Conservation (phyloP, 1,140 invertebrate species). For the Drosophila mojavensis region DNA sequence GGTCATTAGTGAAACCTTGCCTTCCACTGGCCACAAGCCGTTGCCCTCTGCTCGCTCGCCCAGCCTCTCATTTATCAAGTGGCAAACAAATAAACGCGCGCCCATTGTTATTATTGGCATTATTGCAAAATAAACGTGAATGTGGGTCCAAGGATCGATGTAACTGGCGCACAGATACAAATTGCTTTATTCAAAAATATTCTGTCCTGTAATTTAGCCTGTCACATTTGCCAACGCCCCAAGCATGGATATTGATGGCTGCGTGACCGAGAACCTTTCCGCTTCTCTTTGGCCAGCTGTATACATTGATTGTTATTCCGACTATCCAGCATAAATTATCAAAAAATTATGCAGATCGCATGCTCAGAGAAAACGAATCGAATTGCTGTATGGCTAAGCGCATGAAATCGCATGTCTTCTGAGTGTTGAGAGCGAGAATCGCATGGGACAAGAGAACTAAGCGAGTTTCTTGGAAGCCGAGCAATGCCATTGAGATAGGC, state of each 20-base stretch:
- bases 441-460: too few relatives aligned
- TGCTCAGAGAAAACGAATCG: neutral
- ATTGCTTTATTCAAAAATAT: conserved; percentile 74
- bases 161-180: conserved; percentile 48
- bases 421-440: too few relatives aligned
- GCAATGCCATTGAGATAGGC: too few relatives aligned
- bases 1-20: neutral
- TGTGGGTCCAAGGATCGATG: neutral
- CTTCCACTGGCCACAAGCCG: neutral
- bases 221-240: conserved; percentile 50
- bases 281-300: conserved; percentile 8
- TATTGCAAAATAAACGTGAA: conserved; percentile 62
- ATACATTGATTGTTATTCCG: conserved; percentile 41
- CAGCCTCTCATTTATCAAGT: conserved; percentile 73
- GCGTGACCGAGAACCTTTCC: conserved; percentile 40
- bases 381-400: too few relatives aligned
- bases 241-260: conserved; percentile 31
- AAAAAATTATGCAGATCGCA: conserved; percentile 13
- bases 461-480: too few relatives aligned
- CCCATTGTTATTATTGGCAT: conserved; percentile 75
- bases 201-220: conserved; percentile 41
- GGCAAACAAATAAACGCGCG: conserved; percentile 64
- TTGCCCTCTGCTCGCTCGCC: conserved; percentile 1
- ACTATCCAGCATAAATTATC: conserved; percentile 38
- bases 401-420: too few relatives aligned